phyloP scores from a whole-genome alignment of 53 echinoderm and acorn worm species.

The Stichopus horrens region DNA sequence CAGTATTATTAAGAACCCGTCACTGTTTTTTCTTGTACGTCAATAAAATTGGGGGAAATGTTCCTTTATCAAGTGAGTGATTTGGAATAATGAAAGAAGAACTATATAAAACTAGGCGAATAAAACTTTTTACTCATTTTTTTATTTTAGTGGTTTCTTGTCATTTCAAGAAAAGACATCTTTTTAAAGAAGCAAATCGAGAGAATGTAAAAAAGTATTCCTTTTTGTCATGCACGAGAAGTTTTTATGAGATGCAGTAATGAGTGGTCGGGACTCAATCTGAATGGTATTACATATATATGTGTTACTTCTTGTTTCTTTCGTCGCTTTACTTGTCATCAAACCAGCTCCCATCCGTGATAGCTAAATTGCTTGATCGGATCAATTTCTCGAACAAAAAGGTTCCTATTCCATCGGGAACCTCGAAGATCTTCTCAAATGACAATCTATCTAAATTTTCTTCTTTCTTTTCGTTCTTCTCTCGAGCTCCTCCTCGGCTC shows the following conservation, averaged over 20 bases:
- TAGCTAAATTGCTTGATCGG: slow-evolving; percentile 44
- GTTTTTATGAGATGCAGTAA: slow-evolving; percentile 43
- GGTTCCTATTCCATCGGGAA: slow-evolving; percentile 47
- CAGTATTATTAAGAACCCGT: slow-evolving; percentile 1
- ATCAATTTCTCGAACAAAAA: slow-evolving; percentile 52
- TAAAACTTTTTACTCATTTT: not conserved
- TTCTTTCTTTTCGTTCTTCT: not conserved
- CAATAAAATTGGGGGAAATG: not conserved
- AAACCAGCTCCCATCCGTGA: slow-evolving; percentile 40
- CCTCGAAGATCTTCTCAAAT: slow-evolving; percentile 36
- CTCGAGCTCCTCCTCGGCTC: slow-evolving; percentile 45
- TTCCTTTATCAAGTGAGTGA: not conserved
- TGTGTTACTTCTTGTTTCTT: slow-evolving; percentile 33
- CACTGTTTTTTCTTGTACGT: not conserved
- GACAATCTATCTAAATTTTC: slow-evolving; percentile 25
- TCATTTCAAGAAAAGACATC: not conserved
- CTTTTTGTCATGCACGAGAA: slow-evolving; percentile 29
- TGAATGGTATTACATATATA: slow-evolving; percentile 34
- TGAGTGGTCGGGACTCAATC: slow-evolving; percentile 19
- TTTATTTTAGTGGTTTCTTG: not conserved
- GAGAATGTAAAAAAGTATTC: slow-evolving; percentile 15
- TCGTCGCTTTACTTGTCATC: slow-evolving; percentile 49
- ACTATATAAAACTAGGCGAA: not conserved
- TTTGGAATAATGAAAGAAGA: slow-evolving; percentile 10
- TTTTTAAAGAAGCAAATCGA: slow-evolving; percentile 19